These are phyloP conservation scores for Amyelois transitella DNA, from an alignment of 1,140 invertebrate species.

Conservation along the genomic window DNA sequence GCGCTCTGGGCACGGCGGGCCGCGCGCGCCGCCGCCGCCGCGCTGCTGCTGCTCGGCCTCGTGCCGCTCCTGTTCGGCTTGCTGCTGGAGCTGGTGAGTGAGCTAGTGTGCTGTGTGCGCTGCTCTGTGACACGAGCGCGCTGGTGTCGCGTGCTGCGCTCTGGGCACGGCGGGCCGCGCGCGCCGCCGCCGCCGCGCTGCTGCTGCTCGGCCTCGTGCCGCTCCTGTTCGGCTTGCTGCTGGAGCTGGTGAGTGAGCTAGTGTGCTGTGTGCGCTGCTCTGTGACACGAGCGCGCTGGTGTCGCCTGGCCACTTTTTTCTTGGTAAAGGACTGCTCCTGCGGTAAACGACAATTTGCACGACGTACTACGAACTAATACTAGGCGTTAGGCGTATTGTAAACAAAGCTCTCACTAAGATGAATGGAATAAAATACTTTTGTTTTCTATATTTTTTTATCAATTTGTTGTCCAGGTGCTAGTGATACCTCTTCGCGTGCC, in stretches of 20 bases:
- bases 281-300: constrained; percentile 76
- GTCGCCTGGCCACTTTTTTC: constrained; percentile 76
- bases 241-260: constrained; percentile 89
- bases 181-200: constrained; percentile 83
- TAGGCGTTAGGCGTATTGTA: too few species aligned
- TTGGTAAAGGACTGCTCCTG: too few species aligned
- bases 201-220: constrained; percentile 91
- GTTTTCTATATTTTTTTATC: too few species aligned
- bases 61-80: constrained; percentile 95
- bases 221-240: constrained; percentile 91
- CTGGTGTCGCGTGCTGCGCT: constrained; percentile 84
- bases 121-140: constrained; percentile 83
- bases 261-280: not conserved
- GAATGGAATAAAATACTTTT: too few species aligned
- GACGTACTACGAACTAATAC: too few species aligned
- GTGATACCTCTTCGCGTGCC: constrained; percentile 95
- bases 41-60: constrained; percentile 88
- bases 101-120: constrained; percentile 92
- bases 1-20: constrained; percentile 84
- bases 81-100: constrained; percentile 88
- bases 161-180: constrained; percentile 81
- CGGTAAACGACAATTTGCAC: too few species aligned
- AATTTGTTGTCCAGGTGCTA: constrained; percentile 74
- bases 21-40: constrained; percentile 82
- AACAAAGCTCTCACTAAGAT: too few species aligned